Percentiles rank a stretch among this genome's conserved stretches.
Conservation (phyloP, 2,113 vertebrate species). For the Callipepla californica region DNA sequence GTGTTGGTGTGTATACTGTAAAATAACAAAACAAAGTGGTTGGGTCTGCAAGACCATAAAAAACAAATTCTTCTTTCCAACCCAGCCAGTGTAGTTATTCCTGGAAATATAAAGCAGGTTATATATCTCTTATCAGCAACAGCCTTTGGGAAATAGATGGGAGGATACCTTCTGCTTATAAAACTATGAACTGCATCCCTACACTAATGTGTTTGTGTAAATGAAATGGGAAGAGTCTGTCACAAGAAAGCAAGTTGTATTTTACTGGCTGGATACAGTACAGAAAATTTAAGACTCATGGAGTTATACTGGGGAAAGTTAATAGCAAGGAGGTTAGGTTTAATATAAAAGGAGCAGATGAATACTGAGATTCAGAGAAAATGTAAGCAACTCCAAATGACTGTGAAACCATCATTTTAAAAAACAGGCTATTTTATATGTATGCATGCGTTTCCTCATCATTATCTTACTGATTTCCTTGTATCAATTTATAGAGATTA, state of each 20-base stretch:
- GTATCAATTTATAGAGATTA: conserved; percentile 65
- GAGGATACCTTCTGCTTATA: neutral
- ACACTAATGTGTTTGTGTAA: neutral
- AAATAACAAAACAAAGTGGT: neutral
- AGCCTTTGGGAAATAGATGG: neutral
- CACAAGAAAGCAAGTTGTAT: neutral
- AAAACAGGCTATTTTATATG: neutral
- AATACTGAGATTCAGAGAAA: neutral
- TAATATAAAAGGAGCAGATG: neutral
- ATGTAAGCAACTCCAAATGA: neutral
- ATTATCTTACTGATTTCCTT: conserved; percentile 47
- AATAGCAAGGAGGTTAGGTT: neutral
- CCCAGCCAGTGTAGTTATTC: neutral
- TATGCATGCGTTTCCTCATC: neutral
- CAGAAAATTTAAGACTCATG: neutral
- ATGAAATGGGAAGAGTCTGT: neutral
- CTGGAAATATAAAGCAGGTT: neutral
- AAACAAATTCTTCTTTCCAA: neutral
- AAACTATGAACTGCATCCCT: neutral
- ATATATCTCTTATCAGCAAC: neutral
- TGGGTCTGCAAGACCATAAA: neutral
- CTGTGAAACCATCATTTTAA: neutral
- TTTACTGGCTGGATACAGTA: neutral
- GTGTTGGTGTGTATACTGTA: neutral
- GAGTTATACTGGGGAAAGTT: neutral